phyloP scores from a whole-genome alignment of 1,140 invertebrate species.

The Drosophila persimilis region DNA sequence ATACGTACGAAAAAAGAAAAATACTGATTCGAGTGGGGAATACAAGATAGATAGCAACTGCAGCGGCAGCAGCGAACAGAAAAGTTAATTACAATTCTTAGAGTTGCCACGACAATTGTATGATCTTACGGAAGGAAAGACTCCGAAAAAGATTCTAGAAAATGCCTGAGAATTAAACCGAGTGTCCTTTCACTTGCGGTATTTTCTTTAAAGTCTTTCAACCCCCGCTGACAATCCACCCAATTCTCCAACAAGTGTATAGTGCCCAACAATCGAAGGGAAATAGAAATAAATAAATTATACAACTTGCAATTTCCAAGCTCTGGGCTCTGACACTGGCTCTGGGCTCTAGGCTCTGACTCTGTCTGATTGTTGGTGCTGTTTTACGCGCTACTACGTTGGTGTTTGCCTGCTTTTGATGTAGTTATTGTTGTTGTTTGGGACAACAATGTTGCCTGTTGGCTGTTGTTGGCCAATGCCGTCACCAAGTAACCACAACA shows the following conservation, averaged over 20 bases:
- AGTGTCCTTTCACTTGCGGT: too few relatives aligned
- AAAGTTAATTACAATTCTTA: constrained; percentile 20
- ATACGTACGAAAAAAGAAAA: constrained; percentile 32
- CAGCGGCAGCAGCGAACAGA: background rate
- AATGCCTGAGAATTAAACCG: too few relatives aligned
- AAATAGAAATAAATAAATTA: constrained; percentile 57
- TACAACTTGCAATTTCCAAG: constrained; percentile 58
- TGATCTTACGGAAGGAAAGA: background rate
- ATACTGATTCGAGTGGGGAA: constrained; percentile 20
- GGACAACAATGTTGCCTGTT: constrained; percentile 40
- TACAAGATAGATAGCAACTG: constrained; percentile 6
- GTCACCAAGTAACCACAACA: constrained; percentile 52
- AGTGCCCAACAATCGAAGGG: constrained; percentile 13
- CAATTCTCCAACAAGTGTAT: constrained; percentile 32
- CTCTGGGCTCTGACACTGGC: background rate
- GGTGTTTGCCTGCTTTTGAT: constrained; percentile 38
- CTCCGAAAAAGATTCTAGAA: too few relatives aligned
- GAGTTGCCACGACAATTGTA: background rate
- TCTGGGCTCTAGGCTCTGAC: background rate
- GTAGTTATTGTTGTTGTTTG: constrained; percentile 24
- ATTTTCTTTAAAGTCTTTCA: background rate
- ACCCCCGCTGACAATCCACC: background rate
- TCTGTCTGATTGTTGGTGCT: constrained; percentile 30
- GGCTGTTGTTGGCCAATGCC: constrained; percentile 52
- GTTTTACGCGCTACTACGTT: constrained; percentile 51